phyloP scores from a whole-genome alignment of 53 echinoderm and acorn worm genomes.

The Crossaster papposus region DNA sequence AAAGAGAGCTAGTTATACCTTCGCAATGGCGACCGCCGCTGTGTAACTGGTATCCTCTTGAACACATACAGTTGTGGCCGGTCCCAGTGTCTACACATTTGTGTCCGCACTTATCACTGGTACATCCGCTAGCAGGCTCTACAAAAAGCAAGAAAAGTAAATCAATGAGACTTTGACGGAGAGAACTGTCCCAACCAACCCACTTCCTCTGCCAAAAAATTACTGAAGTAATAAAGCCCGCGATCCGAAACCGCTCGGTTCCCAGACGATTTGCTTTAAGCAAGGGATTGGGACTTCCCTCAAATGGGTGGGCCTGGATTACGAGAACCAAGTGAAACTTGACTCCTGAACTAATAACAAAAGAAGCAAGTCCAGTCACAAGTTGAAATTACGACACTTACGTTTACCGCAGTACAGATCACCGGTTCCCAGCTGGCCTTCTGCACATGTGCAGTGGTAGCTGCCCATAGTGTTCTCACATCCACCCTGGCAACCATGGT shows the following conservation, averaged over 20 bases:
- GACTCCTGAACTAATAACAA: too few species aligned
- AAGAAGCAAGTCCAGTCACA: too few species aligned
- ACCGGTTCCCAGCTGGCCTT: conserved; percentile 60
- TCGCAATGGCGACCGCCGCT: conserved; percentile 76
- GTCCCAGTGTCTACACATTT: conserved; percentile 74
- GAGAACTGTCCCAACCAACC: too few species aligned
- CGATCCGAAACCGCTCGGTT: too few species aligned
- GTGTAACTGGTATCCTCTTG: conserved; percentile 68
- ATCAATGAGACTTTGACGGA: too few species aligned
- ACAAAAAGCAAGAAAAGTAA: not conserved
- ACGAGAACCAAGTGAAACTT: too few species aligned
- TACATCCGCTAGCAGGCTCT: conserved; percentile 39
- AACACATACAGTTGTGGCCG: conserved; percentile 77
- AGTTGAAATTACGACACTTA: too few species aligned
- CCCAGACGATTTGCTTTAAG: too few species aligned
- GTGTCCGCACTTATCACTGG: conserved; percentile 71
- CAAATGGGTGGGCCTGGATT: too few species aligned
- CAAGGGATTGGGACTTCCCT: too few species aligned
- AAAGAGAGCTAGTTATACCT: conserved; percentile 57
- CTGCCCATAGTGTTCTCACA: conserved; percentile 87
- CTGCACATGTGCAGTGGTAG: conserved; percentile 79
- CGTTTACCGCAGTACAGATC: conserved; percentile 47
- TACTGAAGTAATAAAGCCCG: too few species aligned
- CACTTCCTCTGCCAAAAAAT: too few species aligned
- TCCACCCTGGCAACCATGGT: conserved; percentile 70